These are phyloP conservation scores for Pempheris klunzingeri DNA, from an alignment of 2,797 vertebrate species.

Conservation along the genomic window DNA sequence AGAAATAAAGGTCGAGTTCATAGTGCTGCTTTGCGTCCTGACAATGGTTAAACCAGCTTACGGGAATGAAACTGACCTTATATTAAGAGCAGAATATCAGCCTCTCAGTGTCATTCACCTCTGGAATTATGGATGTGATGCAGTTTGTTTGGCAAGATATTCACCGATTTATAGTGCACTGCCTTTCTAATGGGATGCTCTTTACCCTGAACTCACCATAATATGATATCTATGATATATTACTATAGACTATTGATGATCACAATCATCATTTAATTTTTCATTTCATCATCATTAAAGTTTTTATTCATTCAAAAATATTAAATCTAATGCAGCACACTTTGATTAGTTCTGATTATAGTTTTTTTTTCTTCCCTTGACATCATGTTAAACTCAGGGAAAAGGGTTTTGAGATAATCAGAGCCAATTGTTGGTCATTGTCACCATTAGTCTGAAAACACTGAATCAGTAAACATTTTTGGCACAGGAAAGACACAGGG, in stretches of 20 bases:
- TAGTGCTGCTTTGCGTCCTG: not conserved
- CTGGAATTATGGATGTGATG: constrained; percentile 3
- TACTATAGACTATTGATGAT: not conserved
- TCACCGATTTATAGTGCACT: not conserved
- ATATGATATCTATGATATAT: not conserved
- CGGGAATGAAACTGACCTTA: not conserved
- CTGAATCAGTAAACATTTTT: not conserved
- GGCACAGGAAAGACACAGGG: not conserved
- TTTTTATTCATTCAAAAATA: not conserved
- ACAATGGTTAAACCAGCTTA: not conserved
- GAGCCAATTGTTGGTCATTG: not conserved
- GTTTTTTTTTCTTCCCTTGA: too few relatives aligned
- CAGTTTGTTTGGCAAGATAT: constrained; percentile 1
- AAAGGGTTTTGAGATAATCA: not conserved
- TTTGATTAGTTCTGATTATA: too few relatives aligned
- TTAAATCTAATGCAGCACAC: too few relatives aligned
- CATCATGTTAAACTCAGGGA: too few relatives aligned
- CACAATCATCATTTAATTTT: too few relatives aligned
- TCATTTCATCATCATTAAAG: too few relatives aligned
- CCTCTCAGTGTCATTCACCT: not conserved
- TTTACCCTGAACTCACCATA: not conserved
- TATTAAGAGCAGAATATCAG: constrained; percentile 5
- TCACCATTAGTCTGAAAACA: not conserved
- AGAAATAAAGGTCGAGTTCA: not conserved
- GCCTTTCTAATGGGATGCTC: not conserved